Evolutionary conservation across 1,140 invertebrate genomes (phyloP).

Genomic region (Nymphalis io): DNA sequence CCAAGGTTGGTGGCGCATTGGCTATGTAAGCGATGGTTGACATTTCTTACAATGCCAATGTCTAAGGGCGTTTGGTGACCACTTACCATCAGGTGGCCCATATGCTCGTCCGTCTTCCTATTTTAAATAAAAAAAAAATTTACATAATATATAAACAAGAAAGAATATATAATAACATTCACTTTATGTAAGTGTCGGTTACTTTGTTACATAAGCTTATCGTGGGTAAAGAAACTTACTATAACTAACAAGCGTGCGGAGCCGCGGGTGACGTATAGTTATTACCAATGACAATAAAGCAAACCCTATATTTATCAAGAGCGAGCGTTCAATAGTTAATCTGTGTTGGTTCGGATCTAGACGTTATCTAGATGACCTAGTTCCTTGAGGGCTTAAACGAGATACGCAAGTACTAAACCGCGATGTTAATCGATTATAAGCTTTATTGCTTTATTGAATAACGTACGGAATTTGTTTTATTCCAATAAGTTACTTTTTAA

Average conservation of each 20-base stretch:
- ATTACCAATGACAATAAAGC: not conserved
- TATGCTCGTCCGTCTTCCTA: too few species aligned
- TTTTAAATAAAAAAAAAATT: too few species aligned
- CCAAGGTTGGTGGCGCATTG: too few species aligned
- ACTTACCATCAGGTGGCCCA: too few species aligned
- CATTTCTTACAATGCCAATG: too few species aligned
- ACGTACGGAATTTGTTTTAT: not conserved
- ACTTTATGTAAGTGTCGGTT: too few species aligned
- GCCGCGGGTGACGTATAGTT: not conserved
- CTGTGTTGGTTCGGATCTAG: slow-evolving; percentile 30
- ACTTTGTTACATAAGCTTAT: too few species aligned
- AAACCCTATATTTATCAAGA: not conserved
- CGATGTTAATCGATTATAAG: slow-evolving; percentile 4
- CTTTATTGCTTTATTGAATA: slow-evolving; percentile 7
- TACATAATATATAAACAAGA: too few species aligned
- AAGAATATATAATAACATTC: too few species aligned
- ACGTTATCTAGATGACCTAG: slow-evolving; percentile 40
- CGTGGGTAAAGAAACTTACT: too few species aligned
- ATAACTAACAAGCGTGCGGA: not conserved
- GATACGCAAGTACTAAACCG: not conserved
- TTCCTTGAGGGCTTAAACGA: slow-evolving; percentile 30
- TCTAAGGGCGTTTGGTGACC: too few species aligned
- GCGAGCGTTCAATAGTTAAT: slow-evolving; percentile 31
- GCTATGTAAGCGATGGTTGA: too few species aligned
- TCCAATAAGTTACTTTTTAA: not conserved